A percentile compares a stretch with the other conserved stretches of the same genome.
These are phyloP conservation scores for Acronicta leporina DNA, from an alignment of 2,888 invertebrate species.

Conservation along the genomic window DNA sequence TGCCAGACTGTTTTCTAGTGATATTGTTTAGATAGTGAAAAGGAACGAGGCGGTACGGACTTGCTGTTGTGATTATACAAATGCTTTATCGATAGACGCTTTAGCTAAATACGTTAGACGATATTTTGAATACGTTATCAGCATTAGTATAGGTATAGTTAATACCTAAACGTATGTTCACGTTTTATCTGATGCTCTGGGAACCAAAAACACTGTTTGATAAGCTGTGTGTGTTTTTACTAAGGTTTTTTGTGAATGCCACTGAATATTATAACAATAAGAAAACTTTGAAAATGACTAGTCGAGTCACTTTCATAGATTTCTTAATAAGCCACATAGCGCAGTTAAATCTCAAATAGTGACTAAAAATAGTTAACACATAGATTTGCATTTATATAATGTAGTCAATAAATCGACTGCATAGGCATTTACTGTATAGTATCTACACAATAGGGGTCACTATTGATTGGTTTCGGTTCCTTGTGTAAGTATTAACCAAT, in stretches of 20 bases:
- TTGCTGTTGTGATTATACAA: conserved; percentile 87
- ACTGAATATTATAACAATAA: conserved; percentile 53
- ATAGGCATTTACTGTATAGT: conserved; percentile 54
- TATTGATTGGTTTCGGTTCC: conserved; percentile 57
- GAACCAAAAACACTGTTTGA: conserved; percentile 77
- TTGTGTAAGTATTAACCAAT: conserved; percentile 42
- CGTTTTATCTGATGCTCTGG: conserved; percentile 73
- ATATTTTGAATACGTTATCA: conserved; percentile 85
- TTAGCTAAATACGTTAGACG: conserved; percentile 82
- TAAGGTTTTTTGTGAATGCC: conserved; percentile 65
- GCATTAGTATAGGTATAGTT: conserved; percentile 69
- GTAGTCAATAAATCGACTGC: conserved; percentile 50
- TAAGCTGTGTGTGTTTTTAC: conserved; percentile 71
- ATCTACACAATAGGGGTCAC: conserved; percentile 53
- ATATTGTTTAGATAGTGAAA: conserved; percentile 85
- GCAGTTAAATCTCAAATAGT: conserved; percentile 57
- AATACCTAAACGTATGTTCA: conserved; percentile 69
- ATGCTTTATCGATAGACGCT: conserved; percentile 88
- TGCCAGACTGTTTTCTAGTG: conserved; percentile 86
- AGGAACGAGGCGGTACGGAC: conserved; percentile 79
- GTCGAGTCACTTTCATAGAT: conserved; percentile 56
- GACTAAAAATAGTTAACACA: conserved; percentile 57
- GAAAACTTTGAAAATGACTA: conserved; percentile 61
- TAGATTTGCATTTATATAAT: conserved; percentile 61
- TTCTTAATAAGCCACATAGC: conserved; percentile 58